Evolutionary conservation across 2,888 invertebrate species (phyloP).

Genomic region (Cosmopolites sordidus): DNA sequence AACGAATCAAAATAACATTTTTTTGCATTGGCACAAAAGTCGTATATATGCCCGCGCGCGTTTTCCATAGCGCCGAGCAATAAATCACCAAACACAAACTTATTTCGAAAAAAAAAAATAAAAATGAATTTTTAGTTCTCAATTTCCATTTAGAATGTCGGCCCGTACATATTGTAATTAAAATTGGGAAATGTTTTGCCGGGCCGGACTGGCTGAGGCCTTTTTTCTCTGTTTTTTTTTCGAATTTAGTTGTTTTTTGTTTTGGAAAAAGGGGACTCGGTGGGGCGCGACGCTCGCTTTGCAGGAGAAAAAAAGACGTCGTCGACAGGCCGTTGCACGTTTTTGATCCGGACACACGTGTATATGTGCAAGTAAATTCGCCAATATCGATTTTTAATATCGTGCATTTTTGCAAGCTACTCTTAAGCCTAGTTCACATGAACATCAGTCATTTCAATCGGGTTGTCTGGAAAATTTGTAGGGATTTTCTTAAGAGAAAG

Average conservation of each 20-base stretch:
- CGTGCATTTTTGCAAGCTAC: conserved; percentile 19
- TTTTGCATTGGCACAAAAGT: conserved; percentile 28
- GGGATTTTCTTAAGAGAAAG: no score
- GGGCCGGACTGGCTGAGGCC: background rate
- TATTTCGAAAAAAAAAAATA: conserved; percentile 24
- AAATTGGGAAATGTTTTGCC: conserved; percentile 28
- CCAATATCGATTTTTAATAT: conserved; percentile 28
- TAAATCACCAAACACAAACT: conserved; percentile 28
- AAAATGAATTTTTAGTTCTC: conserved; percentile 30
- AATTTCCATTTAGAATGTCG: conserved; percentile 30
- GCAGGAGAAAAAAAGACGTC: background rate
- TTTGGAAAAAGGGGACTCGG: no score
- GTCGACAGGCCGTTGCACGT: background rate
- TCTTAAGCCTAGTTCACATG: no score
- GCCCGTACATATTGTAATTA: conserved; percentile 30
- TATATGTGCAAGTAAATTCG: conserved; percentile 23
- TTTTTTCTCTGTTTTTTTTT: conserved; percentile 1
- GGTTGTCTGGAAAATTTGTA: no score
- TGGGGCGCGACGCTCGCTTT: no score
- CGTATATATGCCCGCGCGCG: conserved; percentile 23
- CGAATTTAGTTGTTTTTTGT: background rate
- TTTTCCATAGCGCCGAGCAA: conserved; percentile 23
- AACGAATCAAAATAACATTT: conserved; percentile 31
- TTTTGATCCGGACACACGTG: conserved; percentile 5
- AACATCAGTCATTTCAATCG: no score